A percentile compares a stretch with the other conserved stretches of the same genome.
Evolutionary conservation across 2,797 vertebrate species (phyloP).

Genomic region (Holocentrus rufus): DNA sequence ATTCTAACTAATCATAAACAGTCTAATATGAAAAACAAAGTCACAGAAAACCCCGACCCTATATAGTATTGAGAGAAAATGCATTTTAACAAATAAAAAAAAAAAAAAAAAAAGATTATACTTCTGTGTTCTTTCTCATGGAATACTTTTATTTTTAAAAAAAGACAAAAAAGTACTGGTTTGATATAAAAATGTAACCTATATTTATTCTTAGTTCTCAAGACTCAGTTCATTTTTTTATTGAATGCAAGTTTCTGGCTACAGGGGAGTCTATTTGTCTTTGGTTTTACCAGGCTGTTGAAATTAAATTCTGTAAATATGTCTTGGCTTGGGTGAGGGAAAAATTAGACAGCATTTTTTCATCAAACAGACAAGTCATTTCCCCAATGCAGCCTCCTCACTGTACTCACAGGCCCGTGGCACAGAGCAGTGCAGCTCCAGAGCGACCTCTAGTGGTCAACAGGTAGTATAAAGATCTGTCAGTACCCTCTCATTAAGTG

Average conservation of each 20-base stretch:
- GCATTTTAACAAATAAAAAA: neutral
- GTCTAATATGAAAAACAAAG: conserved; percentile 26
- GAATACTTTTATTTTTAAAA: conserved; percentile 8
- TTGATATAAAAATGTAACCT: neutral
- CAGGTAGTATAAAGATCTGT: neutral
- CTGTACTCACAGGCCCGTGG: conserved; percentile 22
- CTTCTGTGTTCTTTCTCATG: conserved; percentile 8
- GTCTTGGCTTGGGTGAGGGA: conserved; percentile 4
- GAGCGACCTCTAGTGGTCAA: conserved; percentile 53
- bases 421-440: conserved; percentile 18
- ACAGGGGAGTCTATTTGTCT: conserved; percentile 43
- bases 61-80: conserved; percentile 9
- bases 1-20: conserved; percentile 20
- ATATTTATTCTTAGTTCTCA: neutral
- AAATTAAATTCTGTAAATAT: conserved; percentile 19
- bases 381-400: conserved; percentile 8
- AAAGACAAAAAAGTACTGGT: neutral
- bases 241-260: neutral
- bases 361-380: conserved; percentile 22
- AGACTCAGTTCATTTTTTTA: neutral
- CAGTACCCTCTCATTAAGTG: too few species aligned
- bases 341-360: conserved; percentile 28
- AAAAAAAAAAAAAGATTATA: neutral
- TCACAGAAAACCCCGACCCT: conserved; percentile 34
- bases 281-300: conserved; percentile 58